These are phyloP conservation scores for Cynaeus angustus DNA, from an alignment of 2,888 invertebrate genomes.

Conservation along the genomic window DNA sequence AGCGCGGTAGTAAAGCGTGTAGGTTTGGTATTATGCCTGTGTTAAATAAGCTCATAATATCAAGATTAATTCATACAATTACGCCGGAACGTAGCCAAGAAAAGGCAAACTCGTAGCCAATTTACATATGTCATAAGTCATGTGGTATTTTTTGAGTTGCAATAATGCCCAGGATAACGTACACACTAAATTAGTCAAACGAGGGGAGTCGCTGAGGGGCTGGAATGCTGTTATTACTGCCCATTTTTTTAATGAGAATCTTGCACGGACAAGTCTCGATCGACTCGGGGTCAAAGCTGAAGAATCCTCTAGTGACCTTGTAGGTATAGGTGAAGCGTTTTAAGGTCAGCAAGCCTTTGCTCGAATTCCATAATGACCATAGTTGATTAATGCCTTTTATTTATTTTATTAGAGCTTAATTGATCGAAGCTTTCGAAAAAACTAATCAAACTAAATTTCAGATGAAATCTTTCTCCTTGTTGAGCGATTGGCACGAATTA, in stretches of 20 bases:
- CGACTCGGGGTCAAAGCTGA: conserved; percentile 44
- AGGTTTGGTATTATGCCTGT: conserved; percentile 48
- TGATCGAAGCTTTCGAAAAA: conserved; percentile 36
- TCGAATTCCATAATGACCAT: conserved; percentile 38
- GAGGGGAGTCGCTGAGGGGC: conserved; percentile 33
- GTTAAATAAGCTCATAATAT: conserved; percentile 50
- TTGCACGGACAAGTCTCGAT: conserved; percentile 47
- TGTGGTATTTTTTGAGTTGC: conserved; percentile 22
- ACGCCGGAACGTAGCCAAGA: conserved; percentile 43
- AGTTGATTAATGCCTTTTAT: conserved; percentile 38
- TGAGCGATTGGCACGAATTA: conserved; percentile 29
- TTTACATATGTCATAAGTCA: conserved; percentile 43
- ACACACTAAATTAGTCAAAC: conserved; percentile 41
- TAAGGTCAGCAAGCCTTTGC: conserved; percentile 47
- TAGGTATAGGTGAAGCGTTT: conserved; percentile 35
- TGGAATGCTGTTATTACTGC: conserved; percentile 49
- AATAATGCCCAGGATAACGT: conserved; percentile 13
- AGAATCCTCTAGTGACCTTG: conserved; percentile 45
- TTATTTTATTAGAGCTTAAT: conserved; percentile 37
- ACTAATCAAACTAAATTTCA: conserved; percentile 30
- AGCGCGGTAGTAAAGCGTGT: conserved; percentile 50
- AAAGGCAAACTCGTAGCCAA: conserved; percentile 42
- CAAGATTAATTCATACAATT: conserved; percentile 54
- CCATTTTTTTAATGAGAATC: conserved; percentile 50
- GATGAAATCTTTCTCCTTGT: conserved; percentile 40